These are phyloP conservation scores for Zelleria hepariella DNA, from an alignment of 2,888 invertebrate species.

Conservation along the genomic window DNA sequence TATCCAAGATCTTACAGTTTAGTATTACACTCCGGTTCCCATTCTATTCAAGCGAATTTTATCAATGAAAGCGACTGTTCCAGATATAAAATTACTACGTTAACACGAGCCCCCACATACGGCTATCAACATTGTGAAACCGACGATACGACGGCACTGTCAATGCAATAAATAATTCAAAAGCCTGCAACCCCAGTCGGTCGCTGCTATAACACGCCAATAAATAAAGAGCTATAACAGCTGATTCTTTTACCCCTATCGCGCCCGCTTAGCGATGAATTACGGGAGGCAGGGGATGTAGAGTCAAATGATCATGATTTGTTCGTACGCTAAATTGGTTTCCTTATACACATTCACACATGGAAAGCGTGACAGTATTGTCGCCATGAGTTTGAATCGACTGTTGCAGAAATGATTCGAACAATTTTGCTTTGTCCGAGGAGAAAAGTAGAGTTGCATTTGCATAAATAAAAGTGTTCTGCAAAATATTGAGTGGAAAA, in stretches of 20 bases:
- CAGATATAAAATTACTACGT: background rate
- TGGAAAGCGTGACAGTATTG: constrained; percentile 3
- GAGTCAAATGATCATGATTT: background rate
- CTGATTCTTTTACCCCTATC: background rate
- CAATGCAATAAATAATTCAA: constrained; percentile 20
- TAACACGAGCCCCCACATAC: no score
- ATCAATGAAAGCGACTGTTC: no score
- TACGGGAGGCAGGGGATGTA: background rate
- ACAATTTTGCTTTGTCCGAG: background rate
- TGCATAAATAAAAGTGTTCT: background rate
- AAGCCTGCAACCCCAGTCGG: constrained; percentile 4
- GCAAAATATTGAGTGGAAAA: background rate
- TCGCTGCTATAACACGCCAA: background rate
- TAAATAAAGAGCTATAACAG: constrained; percentile 1
- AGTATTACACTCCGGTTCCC: no score
- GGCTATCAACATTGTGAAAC: background rate
- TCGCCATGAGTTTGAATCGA: background rate
- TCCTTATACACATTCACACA: background rate
- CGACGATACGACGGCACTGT: constrained; percentile 9
- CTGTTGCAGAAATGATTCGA: background rate
- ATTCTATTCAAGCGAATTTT: no score
- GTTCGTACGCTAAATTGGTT: constrained; percentile 2
- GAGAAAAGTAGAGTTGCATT: background rate
- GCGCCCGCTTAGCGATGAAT: background rate
- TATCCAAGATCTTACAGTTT: no score